Base-by-base conservation (phyloP, 2,888 invertebrate species). In the Agriopis marginaria region DNA sequence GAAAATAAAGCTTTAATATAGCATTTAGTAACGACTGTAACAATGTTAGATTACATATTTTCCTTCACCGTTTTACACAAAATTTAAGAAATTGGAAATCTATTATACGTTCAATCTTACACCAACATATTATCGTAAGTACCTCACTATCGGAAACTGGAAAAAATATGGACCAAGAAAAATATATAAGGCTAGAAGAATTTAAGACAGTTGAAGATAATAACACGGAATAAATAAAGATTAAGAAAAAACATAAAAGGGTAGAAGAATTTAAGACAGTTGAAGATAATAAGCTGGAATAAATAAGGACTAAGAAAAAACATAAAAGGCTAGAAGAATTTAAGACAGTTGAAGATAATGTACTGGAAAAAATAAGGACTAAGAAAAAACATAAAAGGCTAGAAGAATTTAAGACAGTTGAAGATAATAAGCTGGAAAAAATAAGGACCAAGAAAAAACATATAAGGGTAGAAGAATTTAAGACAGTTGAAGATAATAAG, bases 401-500 rank as follows among this genome's bases (percentile, higher is more conserved):
- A 8, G 12, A 39, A 54, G 5, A 0, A n/a, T 39, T 12, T 17
- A 12, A n/a, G 23, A 49, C 11, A 3, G 50, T 67, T 63, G 56
- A 60, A 56, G 17, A 60, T 17, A 61, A 17, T 8, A 23, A 50
- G 6, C 8, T 23, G 17, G 17, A 23, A 23, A 23, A 6, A 17
- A n/a, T 3, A 51, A 51, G 23, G 9, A 23, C n/a, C 2, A 23
- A 23, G 17, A 23, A 23, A 23, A 9, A 14, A n/a, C 8, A 2
- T n/a, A 7, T 7, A 40, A 7, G 40, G 8, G 40, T 54, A 7
- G 12, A 39, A 54, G 5, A 0, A n/a, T 39, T 12, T 17, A 12
- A n/a, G 23, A 49, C 11, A 3, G 50, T 67, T 63, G 56, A 60
- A 56, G 17, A 60, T 17, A 61, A 17, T 8, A 23, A 50, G 6